Percentiles rank a stretch among this genome's conserved stretches.
Conservation (phyloP, 2,113 vertebrate species). For the Nesoenas mayeri region DNA sequence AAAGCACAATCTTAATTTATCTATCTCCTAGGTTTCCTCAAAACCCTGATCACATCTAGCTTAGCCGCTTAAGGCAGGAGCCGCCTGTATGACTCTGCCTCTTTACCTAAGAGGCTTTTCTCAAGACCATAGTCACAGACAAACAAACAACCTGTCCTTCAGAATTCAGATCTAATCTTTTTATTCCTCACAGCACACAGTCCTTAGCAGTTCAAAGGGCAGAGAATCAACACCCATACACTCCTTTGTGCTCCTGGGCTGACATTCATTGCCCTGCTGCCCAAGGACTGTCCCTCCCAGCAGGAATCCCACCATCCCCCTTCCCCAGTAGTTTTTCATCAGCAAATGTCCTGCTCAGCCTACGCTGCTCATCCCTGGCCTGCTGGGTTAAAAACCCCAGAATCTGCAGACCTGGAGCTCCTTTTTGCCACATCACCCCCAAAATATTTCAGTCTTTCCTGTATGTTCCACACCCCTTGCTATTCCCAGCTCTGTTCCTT, state of each 20-base stretch:
- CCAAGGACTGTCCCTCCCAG: not conserved
- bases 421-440: not conserved
- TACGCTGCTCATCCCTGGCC: not conserved
- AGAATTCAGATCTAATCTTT: conserved; percentile 35
- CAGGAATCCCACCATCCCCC: not conserved
- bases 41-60: not conserved
- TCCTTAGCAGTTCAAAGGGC: conserved; percentile 45
- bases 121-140: not conserved
- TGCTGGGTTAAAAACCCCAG: not conserved
- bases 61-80: not conserved
- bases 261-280: not conserved
- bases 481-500: not conserved
- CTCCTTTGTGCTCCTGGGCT: not conserved
- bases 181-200: not conserved
- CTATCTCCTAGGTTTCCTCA: not conserved
- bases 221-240: conserved; percentile 36
- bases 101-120: conserved; percentile 3
- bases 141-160: conserved; percentile 16
- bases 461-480: not conserved
- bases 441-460: not conserved
- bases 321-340: not conserved
- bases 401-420: not conserved
- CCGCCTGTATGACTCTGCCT: not conserved
- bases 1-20: not conserved
- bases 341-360: not conserved